Evolutionary conservation across 2,113 vertebrate genomes (phyloP), one percentile per base, ranked within the genome.

Genomic region (Canis aureus): DNA sequence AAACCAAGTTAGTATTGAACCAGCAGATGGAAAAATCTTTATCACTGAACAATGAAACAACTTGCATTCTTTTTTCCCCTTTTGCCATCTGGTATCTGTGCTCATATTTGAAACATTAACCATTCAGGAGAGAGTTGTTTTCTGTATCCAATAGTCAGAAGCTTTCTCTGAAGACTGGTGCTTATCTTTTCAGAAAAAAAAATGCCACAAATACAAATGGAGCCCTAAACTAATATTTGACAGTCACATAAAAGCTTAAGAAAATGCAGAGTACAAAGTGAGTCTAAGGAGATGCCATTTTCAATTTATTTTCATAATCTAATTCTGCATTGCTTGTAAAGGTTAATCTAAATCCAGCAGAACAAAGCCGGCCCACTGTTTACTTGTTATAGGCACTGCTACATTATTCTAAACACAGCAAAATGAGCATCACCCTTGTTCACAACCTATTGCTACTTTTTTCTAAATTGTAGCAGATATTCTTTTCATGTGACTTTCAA

Each of bases 1-100:
- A 98, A 98, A 99, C 96, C 97, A 97, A 98, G 97, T 98, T 98
- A 98, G 96, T 98, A 98, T 98, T 97, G 98, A 99, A 97, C 97
- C 91, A 98, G 82, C 85, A 98, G 98, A 98, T 94, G 97, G 97
- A 98, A 98, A 98, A 98, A 96, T 98, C 97, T 29, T 99, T 98
- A 97, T 97, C 60, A 93, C 86, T 98, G 98, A 99, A 98, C 96
- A 98, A 98, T 95, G 95, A 98, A 98, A 95, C 5, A 93, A 96
- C 53, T 69, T 97, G 89, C 64, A 92, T 97, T 94, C 89, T 87
- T 90, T 96, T 66, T 27, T 29, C 43, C 57, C 49, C 66, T 97
- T 97, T 88, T 97, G 49, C 95, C 96, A 98, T 98, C 98, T 98
- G 98, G 97, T 98, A 95, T 98, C 89, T 98, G 90, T 92, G n/a